A percentile compares a stretch with the other conserved stretches of the same genome.
These are phyloP conservation scores for Engraulis encrasicolus DNA, from an alignment of 2,113 vertebrate genomes.

Conservation along the genomic window DNA sequence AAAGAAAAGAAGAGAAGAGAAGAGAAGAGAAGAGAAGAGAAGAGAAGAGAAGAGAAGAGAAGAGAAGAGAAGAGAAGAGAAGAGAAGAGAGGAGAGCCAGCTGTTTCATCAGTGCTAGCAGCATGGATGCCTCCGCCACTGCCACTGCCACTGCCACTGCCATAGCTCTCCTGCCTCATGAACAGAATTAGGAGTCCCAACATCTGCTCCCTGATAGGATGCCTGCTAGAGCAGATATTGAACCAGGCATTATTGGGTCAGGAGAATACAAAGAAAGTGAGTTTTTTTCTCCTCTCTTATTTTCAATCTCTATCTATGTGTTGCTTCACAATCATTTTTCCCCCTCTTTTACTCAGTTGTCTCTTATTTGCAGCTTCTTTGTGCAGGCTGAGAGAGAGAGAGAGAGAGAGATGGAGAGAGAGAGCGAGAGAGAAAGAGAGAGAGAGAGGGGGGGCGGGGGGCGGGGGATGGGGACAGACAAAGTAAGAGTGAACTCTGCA, in stretches of 20 bases:
- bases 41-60: background rate
- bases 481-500: too few species aligned
- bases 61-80: too few species aligned
- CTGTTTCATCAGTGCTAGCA: slow-evolving; percentile 49
- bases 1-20: too few species aligned
- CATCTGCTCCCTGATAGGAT: slow-evolving; percentile 47
- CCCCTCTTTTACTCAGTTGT: background rate
- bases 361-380: background rate
- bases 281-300: background rate
- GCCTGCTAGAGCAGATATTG: slow-evolving; percentile 40
- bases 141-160: slow-evolving; percentile 49
- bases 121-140: slow-evolving; percentile 42
- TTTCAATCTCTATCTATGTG: background rate
- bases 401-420: background rate
- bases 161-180: slow-evolving; percentile 44
- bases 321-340: background rate
- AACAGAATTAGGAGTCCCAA: slow-evolving; percentile 57
- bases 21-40: too few species aligned
- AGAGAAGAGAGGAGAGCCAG: slow-evolving; percentile 50
- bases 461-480: too few species aligned
- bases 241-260: slow-evolving; percentile 51
- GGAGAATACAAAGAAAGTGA: slow-evolving; percentile 21
- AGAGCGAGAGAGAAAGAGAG: background rate
- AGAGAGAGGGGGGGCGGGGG: too few species aligned
- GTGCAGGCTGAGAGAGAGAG: background rate